phyloP scores from a whole-genome alignment of 2,797 vertebrate species.

The Scomberomorus guttatus region DNA sequence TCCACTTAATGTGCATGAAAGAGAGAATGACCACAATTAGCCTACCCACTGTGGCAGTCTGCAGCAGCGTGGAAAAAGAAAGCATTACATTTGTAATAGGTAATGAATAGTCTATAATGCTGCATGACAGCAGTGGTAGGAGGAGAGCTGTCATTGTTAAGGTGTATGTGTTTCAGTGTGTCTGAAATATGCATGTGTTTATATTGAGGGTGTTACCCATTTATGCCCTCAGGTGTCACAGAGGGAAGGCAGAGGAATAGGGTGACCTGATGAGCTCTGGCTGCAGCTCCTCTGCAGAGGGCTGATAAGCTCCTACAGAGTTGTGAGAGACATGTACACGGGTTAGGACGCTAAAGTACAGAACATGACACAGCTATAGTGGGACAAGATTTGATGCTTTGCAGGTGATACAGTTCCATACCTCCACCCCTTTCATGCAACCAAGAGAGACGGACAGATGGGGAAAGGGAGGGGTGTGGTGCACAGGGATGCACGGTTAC shows the following conservation, averaged over 20 bases:
- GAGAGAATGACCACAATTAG: constrained; percentile 38
- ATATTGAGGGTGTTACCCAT: constrained; percentile 35
- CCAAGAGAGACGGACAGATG: constrained; percentile 40
- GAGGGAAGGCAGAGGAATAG: constrained; percentile 40
- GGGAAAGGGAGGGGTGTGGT: constrained; percentile 24
- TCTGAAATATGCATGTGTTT: constrained; percentile 52
- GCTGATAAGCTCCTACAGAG: constrained; percentile 59
- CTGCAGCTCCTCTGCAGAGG: constrained; percentile 63
- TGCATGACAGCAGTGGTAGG: background rate
- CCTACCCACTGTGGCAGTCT: background rate
- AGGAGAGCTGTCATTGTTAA: constrained; percentile 1
- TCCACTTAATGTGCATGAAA: constrained; percentile 29
- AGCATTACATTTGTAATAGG: constrained; percentile 15
- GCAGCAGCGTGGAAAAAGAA: background rate
- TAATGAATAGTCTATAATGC: constrained; percentile 25
- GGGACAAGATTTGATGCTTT: constrained; percentile 60
- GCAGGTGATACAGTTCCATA: constrained; percentile 50
- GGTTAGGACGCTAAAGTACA: constrained; percentile 48
- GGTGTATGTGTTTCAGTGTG: constrained; percentile 1
- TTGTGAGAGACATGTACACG: constrained; percentile 28
- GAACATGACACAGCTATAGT: constrained; percentile 60
- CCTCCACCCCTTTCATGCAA: constrained; percentile 38
- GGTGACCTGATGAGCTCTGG: constrained; percentile 54
- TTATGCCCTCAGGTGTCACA: constrained; percentile 53
- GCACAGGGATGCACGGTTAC: constrained; percentile 8